Conservation (phyloP, 2,113 vertebrate species). For the Sylvietta virens region DNA sequence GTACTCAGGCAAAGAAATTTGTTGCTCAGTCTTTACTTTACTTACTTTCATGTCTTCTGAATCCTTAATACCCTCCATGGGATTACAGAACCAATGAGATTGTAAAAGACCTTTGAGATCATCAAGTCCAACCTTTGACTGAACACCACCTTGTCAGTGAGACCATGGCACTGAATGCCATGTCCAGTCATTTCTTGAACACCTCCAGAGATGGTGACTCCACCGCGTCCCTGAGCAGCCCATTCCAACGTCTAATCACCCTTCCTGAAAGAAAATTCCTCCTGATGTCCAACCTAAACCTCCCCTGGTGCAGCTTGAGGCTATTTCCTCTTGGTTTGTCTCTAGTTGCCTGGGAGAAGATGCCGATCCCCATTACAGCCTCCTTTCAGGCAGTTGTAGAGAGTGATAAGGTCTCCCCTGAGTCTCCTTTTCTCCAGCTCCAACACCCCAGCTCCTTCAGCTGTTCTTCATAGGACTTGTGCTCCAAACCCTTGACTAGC, state of each 20-base stretch:
- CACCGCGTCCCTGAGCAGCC: not conserved
- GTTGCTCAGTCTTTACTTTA: not conserved
- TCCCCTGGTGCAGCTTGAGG: not conserved
- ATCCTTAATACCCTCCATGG: not conserved
- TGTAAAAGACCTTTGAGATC: not conserved
- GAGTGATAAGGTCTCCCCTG: not conserved
- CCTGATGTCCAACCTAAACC: not conserved
- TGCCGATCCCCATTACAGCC: fast-evolving
- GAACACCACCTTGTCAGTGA: not conserved
- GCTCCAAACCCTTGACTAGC: not conserved
- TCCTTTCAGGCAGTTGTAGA: not conserved
- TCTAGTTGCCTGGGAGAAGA: fast-evolving
- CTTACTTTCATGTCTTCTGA: not conserved
- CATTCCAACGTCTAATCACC: not conserved
- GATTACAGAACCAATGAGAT: not conserved
- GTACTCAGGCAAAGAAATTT: not conserved
- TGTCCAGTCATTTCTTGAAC: not conserved
- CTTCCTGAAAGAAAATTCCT: not conserved
- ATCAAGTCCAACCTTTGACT: not conserved
- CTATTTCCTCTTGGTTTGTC: not conserved
- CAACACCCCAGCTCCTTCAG: not conserved
- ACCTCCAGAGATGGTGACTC: not conserved
- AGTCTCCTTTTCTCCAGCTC: not conserved
- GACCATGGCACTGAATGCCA: not conserved
- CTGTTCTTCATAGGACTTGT: not conserved